Evolutionary conservation across 1,140 invertebrate genomes (phyloP).

Genomic region (Formica exsecta): DNA sequence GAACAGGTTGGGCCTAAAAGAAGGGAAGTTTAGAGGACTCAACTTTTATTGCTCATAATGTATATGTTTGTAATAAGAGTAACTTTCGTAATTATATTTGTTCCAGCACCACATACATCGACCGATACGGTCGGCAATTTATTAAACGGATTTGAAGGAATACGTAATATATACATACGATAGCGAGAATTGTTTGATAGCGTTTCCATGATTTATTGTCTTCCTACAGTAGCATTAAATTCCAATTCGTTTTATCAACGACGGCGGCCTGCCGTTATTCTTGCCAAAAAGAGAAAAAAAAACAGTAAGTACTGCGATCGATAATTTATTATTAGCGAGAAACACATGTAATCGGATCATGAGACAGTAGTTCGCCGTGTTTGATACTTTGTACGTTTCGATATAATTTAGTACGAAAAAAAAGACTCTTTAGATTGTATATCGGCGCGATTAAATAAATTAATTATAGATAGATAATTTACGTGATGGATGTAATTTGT

Average conservation of each 20-base stretch:
- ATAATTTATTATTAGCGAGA: slow-evolving; percentile 56
- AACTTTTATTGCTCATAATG: slow-evolving; percentile 83
- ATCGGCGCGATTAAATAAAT: slow-evolving; percentile 53
- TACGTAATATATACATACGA: slow-evolving; percentile 57
- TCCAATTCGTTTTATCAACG: slow-evolving; percentile 76
- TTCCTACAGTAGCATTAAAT: slow-evolving; percentile 79
- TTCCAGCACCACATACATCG: slow-evolving; percentile 53
- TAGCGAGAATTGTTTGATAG: slow-evolving; percentile 66
- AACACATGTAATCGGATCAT: slow-evolving; percentile 41
- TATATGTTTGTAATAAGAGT: slow-evolving; percentile 80
- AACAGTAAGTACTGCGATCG: slow-evolving; percentile 19
- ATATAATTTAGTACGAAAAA: slow-evolving; percentile 59
- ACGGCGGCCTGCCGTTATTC: slow-evolving; percentile 46
- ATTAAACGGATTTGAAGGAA: slow-evolving; percentile 70
- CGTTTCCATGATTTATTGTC: slow-evolving; percentile 82
- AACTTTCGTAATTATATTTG: slow-evolving; percentile 79
- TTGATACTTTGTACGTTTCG: slow-evolving; percentile 65
- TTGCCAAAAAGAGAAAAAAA: slow-evolving; percentile 57
- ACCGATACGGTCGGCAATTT: slow-evolving; percentile 69
- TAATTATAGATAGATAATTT: slow-evolving; percentile 49
- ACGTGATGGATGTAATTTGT: slow-evolving; percentile 37
- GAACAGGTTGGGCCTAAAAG: slow-evolving; percentile 70
- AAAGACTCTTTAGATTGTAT: slow-evolving; percentile 35
- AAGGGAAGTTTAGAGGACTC: slow-evolving; percentile 76
- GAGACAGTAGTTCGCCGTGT: slow-evolving; percentile 39